Base-by-base conservation (phyloP, 1,140 invertebrate species). In the Drosophila melanica region DNA sequence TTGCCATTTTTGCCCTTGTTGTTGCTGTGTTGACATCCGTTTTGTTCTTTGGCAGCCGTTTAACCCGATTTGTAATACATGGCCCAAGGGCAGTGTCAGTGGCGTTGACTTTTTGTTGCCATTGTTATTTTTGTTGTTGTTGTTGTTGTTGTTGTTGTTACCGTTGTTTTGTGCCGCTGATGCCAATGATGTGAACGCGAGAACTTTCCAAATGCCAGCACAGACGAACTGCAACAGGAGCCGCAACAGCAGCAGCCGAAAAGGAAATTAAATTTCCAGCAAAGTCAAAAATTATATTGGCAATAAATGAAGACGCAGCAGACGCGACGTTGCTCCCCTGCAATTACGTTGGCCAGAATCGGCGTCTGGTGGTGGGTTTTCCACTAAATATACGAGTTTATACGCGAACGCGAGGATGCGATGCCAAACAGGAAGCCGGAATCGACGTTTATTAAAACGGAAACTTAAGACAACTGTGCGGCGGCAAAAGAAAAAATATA, bases 381-480 rank as follows among this genome's bases (percentile, higher is more conserved):
- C 44, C 53, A 54, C 70, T 60, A 53, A 60, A 37, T 60, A 60
- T 59, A 60, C 48, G 54, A 48, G 57, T 45, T n/a, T 37, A 72
- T 66, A 58, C 55, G 50, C 55, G 62, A 72, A 58, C 48, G 50
- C 55, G 62, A 72, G 81, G 64, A 65, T 74, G 53, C 53, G 82
- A 66, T 74, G 84, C 67, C 82, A 89, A 89, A 87, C 82, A 87
- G 84, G 84, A 87, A 89, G 84, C 84, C 84, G 84, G 84, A 87
- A 89, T 89, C 84, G 84, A 84, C 84, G 84, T 87, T 87, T 87
- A 87, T 87, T 87, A 87, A 87, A 87, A 87, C 84, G 84, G 84
- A 87, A 87, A 89, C 84, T 89, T 69, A 79, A 87, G 84, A 89
- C 82, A 87, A 87, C 84, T 82, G 82, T 87, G 82, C 82, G 82